Base-by-base conservation (phyloP, 2,113 vertebrate genomes). In the Struthio camelus region DNA sequence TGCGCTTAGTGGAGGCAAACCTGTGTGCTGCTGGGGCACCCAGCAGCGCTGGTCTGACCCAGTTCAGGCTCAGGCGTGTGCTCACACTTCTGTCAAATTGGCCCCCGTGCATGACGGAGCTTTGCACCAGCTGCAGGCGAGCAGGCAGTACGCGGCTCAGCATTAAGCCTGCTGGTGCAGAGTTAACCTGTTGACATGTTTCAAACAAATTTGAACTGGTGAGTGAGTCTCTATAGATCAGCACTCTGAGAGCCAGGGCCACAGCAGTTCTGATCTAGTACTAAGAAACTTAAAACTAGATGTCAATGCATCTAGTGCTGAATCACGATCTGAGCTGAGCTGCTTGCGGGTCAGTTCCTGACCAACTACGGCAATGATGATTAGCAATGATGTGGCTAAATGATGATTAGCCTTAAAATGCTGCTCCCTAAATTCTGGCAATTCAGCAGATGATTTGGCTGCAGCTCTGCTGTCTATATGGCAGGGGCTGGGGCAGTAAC, bases 51-150 rank as follows among this genome's bases (percentile, higher is more conserved):
- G 15, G 0, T 34, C 51, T 94, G 78, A 87, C 81, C 42, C 79
- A 82, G n/a, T 82, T 91, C 40, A 56, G 81, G 70, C 19, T 76
- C 61, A 28, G 64, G 54, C 14, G 1, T 17, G 59, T 7, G 70
- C 51, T 65, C 85, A 64, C 8, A 1, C 71, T 93, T 89, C 70
- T 94, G 61, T 64, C 78, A 65, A 40, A 54, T 4, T 0, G 1
- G 27, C 54, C 75, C 53, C n/a, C 0, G 0, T 1, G 3, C 28
- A 22, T 6, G 2, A 7, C 0, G 0, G 38, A 91, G 30, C 54
- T n/a, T 70, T 30, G 81, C 9, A 54, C 53, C 16, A 3, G 38
- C 54, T 56, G 65, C 16, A 46, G 69, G 50, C 0, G 1, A 46
- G 18, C 4, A 69, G 73, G 64, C 44, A 89, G 73, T 51, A 59